These are phyloP conservation scores for Aplysina aerophoba DNA, from an alignment of 37 sponge, comb jelly and placozoan genomes.

Conservation along the genomic window DNA sequence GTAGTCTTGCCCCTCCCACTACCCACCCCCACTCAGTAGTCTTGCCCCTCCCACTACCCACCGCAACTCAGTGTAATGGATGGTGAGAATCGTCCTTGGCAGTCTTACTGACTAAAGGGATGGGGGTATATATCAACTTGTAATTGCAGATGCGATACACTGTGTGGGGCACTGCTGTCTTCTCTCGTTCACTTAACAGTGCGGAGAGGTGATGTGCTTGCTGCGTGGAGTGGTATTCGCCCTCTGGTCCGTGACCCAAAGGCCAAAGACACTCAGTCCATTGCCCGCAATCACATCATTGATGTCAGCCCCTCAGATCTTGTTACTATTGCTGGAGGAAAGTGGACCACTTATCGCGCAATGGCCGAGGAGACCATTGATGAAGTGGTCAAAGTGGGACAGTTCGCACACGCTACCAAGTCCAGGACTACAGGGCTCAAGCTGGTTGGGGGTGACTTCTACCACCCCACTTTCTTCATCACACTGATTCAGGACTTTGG, in stretches of 20 bases:
- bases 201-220: constrained; percentile 95
- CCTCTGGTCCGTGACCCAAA: constrained; percentile 91
- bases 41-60: too few species aligned
- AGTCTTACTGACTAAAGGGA: too few species aligned
- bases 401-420: constrained; percentile 43
- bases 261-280: constrained; percentile 90
- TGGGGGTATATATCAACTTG: too few species aligned
- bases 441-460: constrained; percentile 91
- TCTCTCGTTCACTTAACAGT: constrained; percentile 41
- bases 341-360: constrained; percentile 98
- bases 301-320: constrained; percentile 86
- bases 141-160: too few species aligned
- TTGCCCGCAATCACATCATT: constrained; percentile 97
- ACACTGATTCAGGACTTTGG: constrained; percentile 94
- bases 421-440: constrained; percentile 79
- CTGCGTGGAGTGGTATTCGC: constrained; percentile 98
- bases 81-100: too few species aligned
- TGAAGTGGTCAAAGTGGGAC: constrained; percentile 61
- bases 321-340: constrained; percentile 99
- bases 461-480: constrained; percentile 88
- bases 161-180: not conserved
- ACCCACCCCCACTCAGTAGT: too few species aligned
- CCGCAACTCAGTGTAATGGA: too few species aligned
- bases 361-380: constrained; percentile 96
- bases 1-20: too few species aligned